phyloP scores from a whole-genome alignment of 2,888 invertebrate species.

The Netelia fuscicornis region DNA sequence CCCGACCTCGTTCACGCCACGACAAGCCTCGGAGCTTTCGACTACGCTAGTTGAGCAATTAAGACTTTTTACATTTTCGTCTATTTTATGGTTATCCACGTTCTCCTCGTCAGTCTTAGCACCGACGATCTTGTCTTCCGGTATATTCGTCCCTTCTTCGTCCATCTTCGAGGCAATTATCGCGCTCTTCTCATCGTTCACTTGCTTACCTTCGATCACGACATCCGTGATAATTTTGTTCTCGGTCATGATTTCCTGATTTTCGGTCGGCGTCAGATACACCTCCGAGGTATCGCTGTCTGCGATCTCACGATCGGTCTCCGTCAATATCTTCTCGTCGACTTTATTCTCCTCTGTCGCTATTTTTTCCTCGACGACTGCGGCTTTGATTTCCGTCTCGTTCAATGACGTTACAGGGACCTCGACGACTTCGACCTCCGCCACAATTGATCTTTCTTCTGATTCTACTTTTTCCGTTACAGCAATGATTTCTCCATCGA shows the following conservation, averaged over 20 bases:
- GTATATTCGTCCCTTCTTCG: slow-evolving; percentile 75
- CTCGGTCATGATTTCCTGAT: slow-evolving; percentile 72
- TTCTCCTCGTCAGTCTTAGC: slow-evolving; percentile 72
- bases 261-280: slow-evolving; percentile 89
- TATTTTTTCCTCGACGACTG: slow-evolving; percentile 32
- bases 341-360: slow-evolving; percentile 38
- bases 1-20: slow-evolving; percentile 65
- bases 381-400: slow-evolving; percentile 34
- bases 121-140: slow-evolving; percentile 70
- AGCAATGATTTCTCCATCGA: slow-evolving; percentile 45
- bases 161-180: slow-evolving; percentile 80
- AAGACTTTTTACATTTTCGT: slow-evolving; percentile 78
- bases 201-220: slow-evolving; percentile 67
- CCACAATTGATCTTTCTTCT: slow-evolving; percentile 13
- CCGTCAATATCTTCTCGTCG: slow-evolving; percentile 15
- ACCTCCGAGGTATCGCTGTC: slow-evolving; percentile 90
- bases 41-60: slow-evolving; percentile 83
- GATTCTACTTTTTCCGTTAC: slow-evolving; percentile 42
- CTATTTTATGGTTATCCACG: slow-evolving; percentile 75
- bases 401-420: neutral
- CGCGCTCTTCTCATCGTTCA: slow-evolving; percentile 77
- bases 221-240: slow-evolving; percentile 67
- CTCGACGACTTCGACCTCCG: slow-evolving; percentile 10
- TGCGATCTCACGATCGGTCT: slow-evolving; percentile 45
- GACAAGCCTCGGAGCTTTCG: slow-evolving; percentile 74